phyloP scores from a whole-genome alignment of 2,888 invertebrate genomes.

The Perdita meconis region DNA sequence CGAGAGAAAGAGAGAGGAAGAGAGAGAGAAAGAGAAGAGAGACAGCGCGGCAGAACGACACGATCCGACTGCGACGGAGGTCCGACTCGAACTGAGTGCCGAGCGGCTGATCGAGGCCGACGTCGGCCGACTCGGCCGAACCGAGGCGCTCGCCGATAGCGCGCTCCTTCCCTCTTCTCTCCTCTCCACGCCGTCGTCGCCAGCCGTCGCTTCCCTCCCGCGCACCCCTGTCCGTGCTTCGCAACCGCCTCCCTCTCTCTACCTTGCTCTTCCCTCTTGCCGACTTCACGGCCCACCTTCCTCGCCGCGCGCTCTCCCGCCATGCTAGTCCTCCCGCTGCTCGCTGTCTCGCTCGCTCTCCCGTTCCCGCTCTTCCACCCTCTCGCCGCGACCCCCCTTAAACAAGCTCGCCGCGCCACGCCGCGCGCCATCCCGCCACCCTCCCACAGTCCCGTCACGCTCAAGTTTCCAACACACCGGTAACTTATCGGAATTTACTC shows the following conservation, averaged over 20 bases:
- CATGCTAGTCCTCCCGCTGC: constrained; percentile 25
- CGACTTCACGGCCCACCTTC: constrained; percentile 37
- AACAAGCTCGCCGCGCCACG: constrained; percentile 47
- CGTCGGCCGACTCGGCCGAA: constrained; percentile 68
- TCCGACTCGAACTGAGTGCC: constrained; percentile 81
- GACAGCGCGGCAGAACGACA: constrained; percentile 65
- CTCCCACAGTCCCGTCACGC: constrained; percentile 31
- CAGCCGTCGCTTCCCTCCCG: constrained; percentile 11
- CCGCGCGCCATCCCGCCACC: constrained; percentile 10
- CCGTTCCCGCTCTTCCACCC: constrained; percentile 54
- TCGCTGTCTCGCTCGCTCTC: no score
- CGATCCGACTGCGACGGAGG: constrained; percentile 77
- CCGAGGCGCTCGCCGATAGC: constrained; percentile 68
- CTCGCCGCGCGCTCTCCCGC: constrained; percentile 30
- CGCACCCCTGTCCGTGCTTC: not conserved
- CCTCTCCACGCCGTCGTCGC: not conserved
- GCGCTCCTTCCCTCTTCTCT: constrained; percentile 46
- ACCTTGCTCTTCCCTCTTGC: constrained; percentile 4
- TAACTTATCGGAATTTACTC: constrained; percentile 71
- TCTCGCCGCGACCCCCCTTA: constrained; percentile 37
- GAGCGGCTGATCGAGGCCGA: constrained; percentile 77
- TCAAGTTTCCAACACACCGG: constrained; percentile 68
- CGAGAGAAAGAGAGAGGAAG: constrained; percentile 63
- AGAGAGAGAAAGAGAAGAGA: constrained; percentile 67
- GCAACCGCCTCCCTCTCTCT: constrained; percentile 2